Evolutionary conservation across 2,888 invertebrate species (phyloP), one percentile per base, ranked within the genome.

Genomic region (Agrochola circellaris): DNA sequence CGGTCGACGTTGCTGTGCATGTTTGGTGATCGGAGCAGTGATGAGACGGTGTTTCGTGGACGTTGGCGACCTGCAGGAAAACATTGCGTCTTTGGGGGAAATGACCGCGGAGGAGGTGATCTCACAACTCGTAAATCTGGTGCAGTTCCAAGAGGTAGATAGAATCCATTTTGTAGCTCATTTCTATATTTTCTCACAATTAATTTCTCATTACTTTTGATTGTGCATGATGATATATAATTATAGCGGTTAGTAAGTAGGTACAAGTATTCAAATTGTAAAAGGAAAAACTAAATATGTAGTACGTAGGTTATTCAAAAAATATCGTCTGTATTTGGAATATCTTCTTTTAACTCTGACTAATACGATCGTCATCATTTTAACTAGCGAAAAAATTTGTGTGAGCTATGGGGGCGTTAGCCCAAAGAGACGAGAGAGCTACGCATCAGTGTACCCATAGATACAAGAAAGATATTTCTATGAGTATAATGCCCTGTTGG

Each of bases 41-140:
- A 77, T 95, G 91, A 91, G 92, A 54, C 93, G 96, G 87, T 96
- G 96, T 92, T 92, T 96, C 88, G 89, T 93, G 85, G 91, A 95
- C 90, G 91, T 93, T 85, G 77, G 90, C 90, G 42, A 75, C 92
- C 80, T 93, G 60, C 80, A 84, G n/a, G 83, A 90, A 13, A 82
- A 89, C 73, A 85, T 85, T 26, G 74, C 85, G 30, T 51, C 56
- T 23, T n/a, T 79, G 77, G 42, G 17, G 6, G 81, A 84, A 45
- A 77, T 90, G 73, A 86, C 85, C 38, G 88, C 85, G 72, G 88
- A 90, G 58, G 89, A 93, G 89, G 91, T 94, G 89, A 86, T 91
- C 72, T 87, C 92, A 79, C 88, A 94, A 87, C 81, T 96, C 42
- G 71, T 89, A 86, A 88, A 93, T 79, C 89, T 95, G 89, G 87